Evolutionary conservation across 92 coral and sea anemone genomes (phyloP).

Genomic region (Siderastrea siderea): DNA sequence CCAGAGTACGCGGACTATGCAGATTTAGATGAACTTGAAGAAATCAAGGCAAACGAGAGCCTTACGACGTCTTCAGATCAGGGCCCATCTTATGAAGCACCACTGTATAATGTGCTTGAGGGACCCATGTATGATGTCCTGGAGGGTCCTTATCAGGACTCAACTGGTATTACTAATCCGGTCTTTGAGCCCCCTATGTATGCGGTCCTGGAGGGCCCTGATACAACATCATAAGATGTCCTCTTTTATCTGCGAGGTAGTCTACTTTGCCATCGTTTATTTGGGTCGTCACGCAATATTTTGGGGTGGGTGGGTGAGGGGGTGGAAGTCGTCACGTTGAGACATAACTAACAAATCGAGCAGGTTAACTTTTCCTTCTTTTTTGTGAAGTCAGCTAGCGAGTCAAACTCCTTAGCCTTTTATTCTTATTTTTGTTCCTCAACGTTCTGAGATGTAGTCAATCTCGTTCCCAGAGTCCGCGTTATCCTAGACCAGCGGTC

Average conservation of each 20-base stretch:
- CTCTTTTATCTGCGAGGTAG: neutral
- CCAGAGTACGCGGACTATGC: constrained; percentile 57
- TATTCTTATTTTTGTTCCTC: too few relatives aligned
- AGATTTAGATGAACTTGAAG: constrained; percentile 46
- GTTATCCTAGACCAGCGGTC: too few relatives aligned
- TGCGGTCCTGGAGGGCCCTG: constrained; percentile 47
- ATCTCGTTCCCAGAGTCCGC: too few relatives aligned
- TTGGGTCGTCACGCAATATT: too few relatives aligned
- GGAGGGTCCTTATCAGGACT: constrained; percentile 24
- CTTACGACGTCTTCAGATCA: neutral
- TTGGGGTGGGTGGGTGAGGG: neutral
- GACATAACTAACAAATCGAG: too few relatives aligned
- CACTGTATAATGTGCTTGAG: constrained; percentile 9
- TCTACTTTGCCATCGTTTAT: neutral
- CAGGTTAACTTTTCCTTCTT: too few relatives aligned
- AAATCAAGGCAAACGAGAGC: constrained; percentile 24
- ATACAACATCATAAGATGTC: neutral
- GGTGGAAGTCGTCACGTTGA: too few relatives aligned
- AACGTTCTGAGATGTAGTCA: too few relatives aligned
- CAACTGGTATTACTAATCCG: neutral
- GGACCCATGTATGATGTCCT: neutral
- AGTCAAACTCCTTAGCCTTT: too few relatives aligned
- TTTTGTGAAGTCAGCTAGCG: too few relatives aligned
- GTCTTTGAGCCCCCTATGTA: constrained; percentile 21
- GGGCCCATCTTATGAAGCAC: constrained; percentile 2